phyloP scores from a whole-genome alignment of 2,888 invertebrate species.

The Biston betularia region DNA sequence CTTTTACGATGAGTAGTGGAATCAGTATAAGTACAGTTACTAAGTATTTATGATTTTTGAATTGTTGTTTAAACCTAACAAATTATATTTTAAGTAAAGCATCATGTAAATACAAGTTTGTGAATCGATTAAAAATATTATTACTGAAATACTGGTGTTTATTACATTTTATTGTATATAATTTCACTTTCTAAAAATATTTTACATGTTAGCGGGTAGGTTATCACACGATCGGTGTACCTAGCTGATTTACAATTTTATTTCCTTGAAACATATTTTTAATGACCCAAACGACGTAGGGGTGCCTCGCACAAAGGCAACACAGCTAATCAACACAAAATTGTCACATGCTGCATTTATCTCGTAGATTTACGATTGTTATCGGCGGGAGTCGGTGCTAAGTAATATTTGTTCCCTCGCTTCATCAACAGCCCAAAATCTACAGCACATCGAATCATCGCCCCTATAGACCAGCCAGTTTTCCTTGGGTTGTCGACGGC shows the following conservation, averaged over 20 bases:
- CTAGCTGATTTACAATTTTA: background rate
- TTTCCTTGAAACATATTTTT: background rate
- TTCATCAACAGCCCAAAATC: slow-evolving; percentile 68
- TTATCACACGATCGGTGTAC: background rate
- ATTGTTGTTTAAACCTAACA: slow-evolving; percentile 72
- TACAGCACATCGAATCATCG: slow-evolving; percentile 62
- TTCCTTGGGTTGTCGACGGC: slow-evolving; percentile 51
- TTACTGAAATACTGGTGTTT: slow-evolving; percentile 61
- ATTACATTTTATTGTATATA: background rate
- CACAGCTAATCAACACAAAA: background rate
- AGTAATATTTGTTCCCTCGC: slow-evolving; percentile 58
- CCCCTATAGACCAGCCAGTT: slow-evolving; percentile 62
- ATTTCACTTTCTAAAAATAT: background rate
- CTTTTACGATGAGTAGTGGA: slow-evolving; percentile 61
- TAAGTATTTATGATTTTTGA: slow-evolving; percentile 74
- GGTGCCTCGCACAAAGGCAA: background rate
- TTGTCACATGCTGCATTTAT: background rate
- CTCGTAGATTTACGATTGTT: slow-evolving; percentile 18
- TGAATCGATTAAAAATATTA: slow-evolving; percentile 76
- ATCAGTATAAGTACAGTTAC: slow-evolving; percentile 75
- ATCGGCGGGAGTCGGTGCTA: slow-evolving; percentile 39
- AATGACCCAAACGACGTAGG: background rate
- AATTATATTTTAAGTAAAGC: slow-evolving; percentile 74
- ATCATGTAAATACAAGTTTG: slow-evolving; percentile 85
- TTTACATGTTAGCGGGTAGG: background rate